These are phyloP conservation scores for Scaptomyza hsui DNA, from an alignment of 1,140 invertebrate species.

Conservation along the genomic window DNA sequence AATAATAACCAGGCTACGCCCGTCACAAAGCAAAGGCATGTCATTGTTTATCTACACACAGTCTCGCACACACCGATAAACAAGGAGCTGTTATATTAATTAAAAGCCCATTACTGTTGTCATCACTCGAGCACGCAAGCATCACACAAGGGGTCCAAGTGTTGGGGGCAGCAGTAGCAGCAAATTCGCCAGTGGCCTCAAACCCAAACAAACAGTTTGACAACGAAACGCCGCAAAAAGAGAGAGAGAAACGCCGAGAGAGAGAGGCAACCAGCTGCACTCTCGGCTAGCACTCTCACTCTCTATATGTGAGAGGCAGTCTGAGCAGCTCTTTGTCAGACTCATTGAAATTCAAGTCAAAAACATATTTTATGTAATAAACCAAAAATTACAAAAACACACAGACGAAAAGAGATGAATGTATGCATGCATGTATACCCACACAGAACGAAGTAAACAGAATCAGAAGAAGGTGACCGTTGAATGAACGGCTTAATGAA, in stretches of 20 bases:
- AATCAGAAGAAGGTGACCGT: constrained; percentile 22
- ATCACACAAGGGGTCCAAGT: not conserved
- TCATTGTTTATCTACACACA: constrained; percentile 14
- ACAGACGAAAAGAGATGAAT: constrained; percentile 8
- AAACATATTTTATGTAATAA: constrained; percentile 24
- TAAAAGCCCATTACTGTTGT: constrained; percentile 65
- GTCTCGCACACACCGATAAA: constrained; percentile 3
- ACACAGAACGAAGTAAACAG: constrained; percentile 31
- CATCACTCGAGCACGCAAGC: constrained; percentile 12
- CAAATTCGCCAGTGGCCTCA: constrained; percentile 35
- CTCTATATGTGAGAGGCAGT: not conserved
- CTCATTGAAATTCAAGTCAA: constrained; percentile 26
- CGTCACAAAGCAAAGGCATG: constrained; percentile 18
- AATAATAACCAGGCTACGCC: constrained; percentile 51
- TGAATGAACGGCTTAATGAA: constrained; percentile 12
- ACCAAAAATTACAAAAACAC: constrained; percentile 9
- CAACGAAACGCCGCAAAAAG: constrained; percentile 8
- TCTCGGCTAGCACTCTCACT: constrained; percentile 7
- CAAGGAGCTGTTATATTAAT: constrained; percentile 61
- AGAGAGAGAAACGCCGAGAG: constrained; percentile 1
- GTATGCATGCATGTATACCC: constrained; percentile 4
- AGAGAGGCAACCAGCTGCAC: not conserved
- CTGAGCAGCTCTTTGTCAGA: constrained; percentile 4
- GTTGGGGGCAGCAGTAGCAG: not conserved
- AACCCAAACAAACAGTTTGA: constrained; percentile 45